Conservation (phyloP, 2,113 vertebrate genomes). For the Antigone vipio region DNA sequence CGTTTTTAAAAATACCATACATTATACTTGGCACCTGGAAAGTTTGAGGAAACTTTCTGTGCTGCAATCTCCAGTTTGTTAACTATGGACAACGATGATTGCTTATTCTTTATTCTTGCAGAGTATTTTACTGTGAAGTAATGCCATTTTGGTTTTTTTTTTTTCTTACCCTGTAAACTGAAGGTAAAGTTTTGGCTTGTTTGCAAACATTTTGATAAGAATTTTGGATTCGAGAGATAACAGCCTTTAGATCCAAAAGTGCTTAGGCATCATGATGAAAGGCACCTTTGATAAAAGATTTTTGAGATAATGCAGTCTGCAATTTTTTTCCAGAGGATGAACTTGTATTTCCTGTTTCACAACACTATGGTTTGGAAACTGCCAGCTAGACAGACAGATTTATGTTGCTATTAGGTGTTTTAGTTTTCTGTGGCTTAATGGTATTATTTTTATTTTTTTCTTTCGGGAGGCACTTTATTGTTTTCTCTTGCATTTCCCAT, state of each 20-base stretch:
- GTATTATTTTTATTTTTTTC: constrained; percentile 2
- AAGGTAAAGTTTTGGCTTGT: background rate
- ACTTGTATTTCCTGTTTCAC: constrained; percentile 28
- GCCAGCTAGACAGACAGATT: constrained; percentile 35
- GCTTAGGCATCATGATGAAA: background rate
- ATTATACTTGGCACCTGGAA: background rate
- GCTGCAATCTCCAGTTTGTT: background rate
- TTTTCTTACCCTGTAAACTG: background rate
- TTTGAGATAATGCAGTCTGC: background rate
- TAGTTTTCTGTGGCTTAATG: constrained; percentile 31
- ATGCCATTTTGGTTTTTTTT: background rate
- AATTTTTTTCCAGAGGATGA: constrained; percentile 13
- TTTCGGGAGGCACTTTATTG: background rate
- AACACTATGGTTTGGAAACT: constrained; percentile 28
- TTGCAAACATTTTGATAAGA: background rate
- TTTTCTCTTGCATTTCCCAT: constrained; percentile 15
- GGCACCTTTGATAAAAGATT: background rate
- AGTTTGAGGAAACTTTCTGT: background rate
- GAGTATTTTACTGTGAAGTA: background rate
- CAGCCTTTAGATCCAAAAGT: background rate
- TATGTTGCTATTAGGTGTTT: constrained; percentile 31
- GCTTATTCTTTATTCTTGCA: background rate
- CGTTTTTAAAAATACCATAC: background rate
- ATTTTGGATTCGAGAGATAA: background rate
- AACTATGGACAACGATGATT: background rate